A percentile compares a stretch with the other conserved stretches of the same genome.
Conservation (phyloP, 2,113 vertebrate species). For the Ceyx margarethae region DNA sequence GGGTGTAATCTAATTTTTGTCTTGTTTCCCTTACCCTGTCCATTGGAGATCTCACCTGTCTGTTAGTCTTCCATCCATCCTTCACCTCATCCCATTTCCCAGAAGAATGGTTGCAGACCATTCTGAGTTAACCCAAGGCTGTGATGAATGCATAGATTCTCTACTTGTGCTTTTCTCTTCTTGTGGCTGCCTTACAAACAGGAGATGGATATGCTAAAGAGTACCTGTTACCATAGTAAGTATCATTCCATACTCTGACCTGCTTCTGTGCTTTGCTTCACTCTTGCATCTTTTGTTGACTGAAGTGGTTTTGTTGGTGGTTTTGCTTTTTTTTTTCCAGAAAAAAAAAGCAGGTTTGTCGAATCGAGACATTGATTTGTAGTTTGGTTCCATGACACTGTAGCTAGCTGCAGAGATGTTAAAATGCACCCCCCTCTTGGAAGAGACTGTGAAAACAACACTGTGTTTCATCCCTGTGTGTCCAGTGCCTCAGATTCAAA, state of each 20-base stretch:
- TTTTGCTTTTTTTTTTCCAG: neutral
- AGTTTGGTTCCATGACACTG: neutral
- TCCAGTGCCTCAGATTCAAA: neutral
- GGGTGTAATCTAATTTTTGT: constrained; percentile 83
- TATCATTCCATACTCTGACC: constrained; percentile 81
- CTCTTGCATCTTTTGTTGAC: constrained; percentile 66
- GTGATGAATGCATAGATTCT: constrained; percentile 97
- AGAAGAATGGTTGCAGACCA: constrained; percentile 83
- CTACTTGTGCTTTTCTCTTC: constrained; percentile 99
- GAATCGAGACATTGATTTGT: constrained; percentile 30
- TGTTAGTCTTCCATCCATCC: constrained; percentile 75
- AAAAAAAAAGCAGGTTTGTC: neutral
- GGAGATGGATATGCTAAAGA: constrained; percentile 99
- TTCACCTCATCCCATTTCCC: constrained; percentile 80
- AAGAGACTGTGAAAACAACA: neutral
- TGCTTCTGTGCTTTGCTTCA: constrained; percentile 82
- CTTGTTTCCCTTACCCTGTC: constrained; percentile 55
- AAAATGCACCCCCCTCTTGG: neutral
- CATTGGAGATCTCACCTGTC: constrained; percentile 71
- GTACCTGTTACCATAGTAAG: constrained; percentile 99
- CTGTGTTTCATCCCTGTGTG: constrained; percentile 43
- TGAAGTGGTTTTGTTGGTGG: constrained; percentile 9
- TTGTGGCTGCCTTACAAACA: constrained; percentile 95
- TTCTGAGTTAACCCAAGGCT: constrained; percentile 85
- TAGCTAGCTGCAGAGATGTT: neutral